These are phyloP conservation scores for Malurus melanocephalus DNA, from an alignment of 2,113 vertebrate genomes.

Conservation along the genomic window DNA sequence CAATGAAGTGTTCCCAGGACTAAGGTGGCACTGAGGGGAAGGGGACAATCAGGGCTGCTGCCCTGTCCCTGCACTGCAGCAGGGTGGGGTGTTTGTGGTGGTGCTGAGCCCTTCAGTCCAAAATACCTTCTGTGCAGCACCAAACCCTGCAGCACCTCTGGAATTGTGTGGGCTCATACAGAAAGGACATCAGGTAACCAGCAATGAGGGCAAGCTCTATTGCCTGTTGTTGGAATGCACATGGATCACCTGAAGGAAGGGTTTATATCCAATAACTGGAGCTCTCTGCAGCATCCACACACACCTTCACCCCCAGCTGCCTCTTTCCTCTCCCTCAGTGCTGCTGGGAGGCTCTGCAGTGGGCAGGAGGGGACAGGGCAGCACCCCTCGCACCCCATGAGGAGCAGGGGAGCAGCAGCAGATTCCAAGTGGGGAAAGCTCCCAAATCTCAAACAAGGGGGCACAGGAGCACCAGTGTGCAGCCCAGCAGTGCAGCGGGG, in stretches of 20 bases:
- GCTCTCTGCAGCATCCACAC: neutral
- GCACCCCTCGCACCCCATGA: neutral
- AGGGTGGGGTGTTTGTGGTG: neutral
- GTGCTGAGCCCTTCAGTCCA: neutral
- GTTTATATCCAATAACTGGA: neutral
- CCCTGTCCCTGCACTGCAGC: neutral
- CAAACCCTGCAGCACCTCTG: neutral
- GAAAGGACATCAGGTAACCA: neutral
- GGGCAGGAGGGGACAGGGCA: neutral
- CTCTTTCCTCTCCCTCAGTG: neutral
- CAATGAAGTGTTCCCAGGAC: neutral
- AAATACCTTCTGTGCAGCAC: neutral
- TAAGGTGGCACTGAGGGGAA: neutral
- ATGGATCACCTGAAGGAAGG: neutral
- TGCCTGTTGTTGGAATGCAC: neutral
- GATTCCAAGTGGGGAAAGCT: neutral
- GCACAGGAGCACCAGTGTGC: neutral
- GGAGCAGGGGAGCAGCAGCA: neutral
- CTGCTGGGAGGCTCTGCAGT: neutral
- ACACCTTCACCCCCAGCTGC: neutral
- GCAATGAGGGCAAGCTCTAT: neutral
- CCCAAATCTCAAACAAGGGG: neutral
- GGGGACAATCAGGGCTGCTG: neutral
- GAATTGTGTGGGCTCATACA: neutral
- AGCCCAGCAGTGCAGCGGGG: too few relatives aligned